Evolutionary conservation across 23 tunicate species (phyloP), one percentile per base, ranked within the genome.

Genomic region (Diplosoma virens): DNA sequence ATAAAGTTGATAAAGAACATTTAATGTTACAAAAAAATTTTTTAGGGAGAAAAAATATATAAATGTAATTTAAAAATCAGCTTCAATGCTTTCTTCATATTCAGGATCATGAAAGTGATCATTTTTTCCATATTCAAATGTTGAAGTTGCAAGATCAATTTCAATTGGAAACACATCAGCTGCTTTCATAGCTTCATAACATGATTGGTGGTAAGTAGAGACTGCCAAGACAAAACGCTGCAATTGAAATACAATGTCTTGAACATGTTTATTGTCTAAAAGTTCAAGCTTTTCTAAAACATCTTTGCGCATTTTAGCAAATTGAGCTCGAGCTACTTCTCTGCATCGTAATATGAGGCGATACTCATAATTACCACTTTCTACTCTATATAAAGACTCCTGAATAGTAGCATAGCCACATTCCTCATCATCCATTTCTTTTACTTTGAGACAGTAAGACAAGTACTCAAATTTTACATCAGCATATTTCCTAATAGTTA

Each of bases 381-480:
- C 98, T 30, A 93, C 98, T 20, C 98, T 67, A 70, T 93, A 93
- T 9, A 93, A 61, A 2, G 98, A 94, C 67, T 93, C 98, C 32
- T 86, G 92, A n/a, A 93, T 50, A 30, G 98, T 84, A 59, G 92
- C 92, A 55, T 86, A 93, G 32, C 87, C 77, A 76, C 81, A 86
- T 76, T 93, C 98, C 61, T 93, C 98, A 61, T 93, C 98, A 70
- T 93, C 98, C 88, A 93, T 75, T 77, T 93, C 98, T 75, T 93
- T 93, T 17, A 93, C 92, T 81, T 93, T 93, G 0, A 93, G 79
- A 50, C 98, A 93, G 68, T 69, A 93, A 1, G 93, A 85, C 28
- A 86, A 71, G 41, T 93, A 93, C 47, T 93, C 98, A 77, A 93
- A 93, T 63, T 93, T 93, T 9, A 91, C 93, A 81, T 93, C 98